phyloP scores from a whole-genome alignment of 2,113 vertebrate species.

The Sceloporus tristichus region DNA sequence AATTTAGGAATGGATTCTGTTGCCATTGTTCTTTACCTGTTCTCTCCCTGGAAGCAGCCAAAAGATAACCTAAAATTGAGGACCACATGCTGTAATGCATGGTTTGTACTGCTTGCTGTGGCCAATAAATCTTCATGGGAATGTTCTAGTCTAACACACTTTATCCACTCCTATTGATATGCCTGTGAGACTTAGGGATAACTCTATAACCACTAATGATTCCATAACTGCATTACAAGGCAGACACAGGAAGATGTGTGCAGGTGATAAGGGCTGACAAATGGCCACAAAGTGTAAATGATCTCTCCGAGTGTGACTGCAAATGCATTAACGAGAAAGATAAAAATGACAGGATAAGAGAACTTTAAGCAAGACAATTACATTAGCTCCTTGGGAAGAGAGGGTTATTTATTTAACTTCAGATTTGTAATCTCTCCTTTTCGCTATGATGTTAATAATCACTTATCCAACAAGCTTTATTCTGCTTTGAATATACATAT shows the following conservation, averaged over 20 bases:
- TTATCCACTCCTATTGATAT: constrained; percentile 58
- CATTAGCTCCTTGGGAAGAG: background rate
- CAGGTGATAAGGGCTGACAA: constrained; percentile 66
- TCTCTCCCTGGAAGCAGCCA: background rate
- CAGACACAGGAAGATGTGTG: constrained; percentile 73
- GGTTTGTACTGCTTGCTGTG: background rate
- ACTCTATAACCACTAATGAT: constrained; percentile 63
- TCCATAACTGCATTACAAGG: constrained; percentile 63
- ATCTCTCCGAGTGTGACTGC: constrained; percentile 54
- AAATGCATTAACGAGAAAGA: constrained; percentile 51
- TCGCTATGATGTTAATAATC: constrained; percentile 1
- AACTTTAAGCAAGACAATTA: constrained; percentile 40
- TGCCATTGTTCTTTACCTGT: background rate
- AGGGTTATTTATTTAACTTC: constrained; percentile 25
- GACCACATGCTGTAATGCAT: constrained; percentile 18
- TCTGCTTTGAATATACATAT: background rate
- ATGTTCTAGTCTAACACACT: background rate
- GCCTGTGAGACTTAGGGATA: constrained; percentile 58
- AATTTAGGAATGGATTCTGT: background rate
- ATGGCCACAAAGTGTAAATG: constrained; percentile 62
- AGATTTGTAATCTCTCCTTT: constrained; percentile 22
- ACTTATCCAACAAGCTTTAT: background rate
- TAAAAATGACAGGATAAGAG: constrained; percentile 13
- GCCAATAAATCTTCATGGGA: background rate
- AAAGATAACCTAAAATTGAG: constrained; percentile 20